Percentiles rank a stretch among this genome's conserved stretches.
Conservation (phyloP, 2,888 invertebrate species). For the Drosophila crucigera region DNA sequence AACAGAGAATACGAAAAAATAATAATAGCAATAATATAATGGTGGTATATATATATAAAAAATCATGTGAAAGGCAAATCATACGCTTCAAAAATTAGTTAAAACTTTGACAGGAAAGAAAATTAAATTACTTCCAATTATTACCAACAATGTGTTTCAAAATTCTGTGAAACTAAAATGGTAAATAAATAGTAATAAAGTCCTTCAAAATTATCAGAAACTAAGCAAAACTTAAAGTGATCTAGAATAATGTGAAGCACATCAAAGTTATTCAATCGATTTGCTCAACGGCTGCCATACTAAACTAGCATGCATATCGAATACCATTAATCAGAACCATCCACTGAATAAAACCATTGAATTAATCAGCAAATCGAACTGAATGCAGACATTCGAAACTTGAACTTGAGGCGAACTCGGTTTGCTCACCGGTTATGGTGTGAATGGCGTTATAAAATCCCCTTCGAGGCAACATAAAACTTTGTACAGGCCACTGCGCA, state of each 20-base stretch:
- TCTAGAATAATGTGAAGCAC: background rate
- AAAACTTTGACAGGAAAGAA: background rate
- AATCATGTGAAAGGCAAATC: background rate
- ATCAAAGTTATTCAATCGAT: background rate
- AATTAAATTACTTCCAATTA: no score
- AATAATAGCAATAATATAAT: background rate
- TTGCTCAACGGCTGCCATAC: background rate
- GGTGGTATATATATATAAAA: background rate
- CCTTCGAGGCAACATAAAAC: constrained; percentile 20
- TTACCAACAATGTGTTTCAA: background rate
- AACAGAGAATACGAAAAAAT: background rate
- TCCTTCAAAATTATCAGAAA: background rate
- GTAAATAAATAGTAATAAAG: background rate
- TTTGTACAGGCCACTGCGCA: constrained; percentile 43
- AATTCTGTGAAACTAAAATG: background rate
- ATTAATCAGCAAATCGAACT: constrained; percentile 13
- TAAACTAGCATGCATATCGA: background rate
- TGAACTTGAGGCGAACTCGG: constrained; percentile 3
- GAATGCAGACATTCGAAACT: constrained; percentile 6
- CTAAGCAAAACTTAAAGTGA: background rate
- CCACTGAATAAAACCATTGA: background rate
- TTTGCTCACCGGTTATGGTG: background rate
- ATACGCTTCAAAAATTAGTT: background rate
- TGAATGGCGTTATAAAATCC: background rate
- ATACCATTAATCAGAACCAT: background rate